A percentile compares a stretch with the other conserved stretches of the same genome.
Conservation (phyloP, 2,113 vertebrate species). For the Urocolius indicus region DNA sequence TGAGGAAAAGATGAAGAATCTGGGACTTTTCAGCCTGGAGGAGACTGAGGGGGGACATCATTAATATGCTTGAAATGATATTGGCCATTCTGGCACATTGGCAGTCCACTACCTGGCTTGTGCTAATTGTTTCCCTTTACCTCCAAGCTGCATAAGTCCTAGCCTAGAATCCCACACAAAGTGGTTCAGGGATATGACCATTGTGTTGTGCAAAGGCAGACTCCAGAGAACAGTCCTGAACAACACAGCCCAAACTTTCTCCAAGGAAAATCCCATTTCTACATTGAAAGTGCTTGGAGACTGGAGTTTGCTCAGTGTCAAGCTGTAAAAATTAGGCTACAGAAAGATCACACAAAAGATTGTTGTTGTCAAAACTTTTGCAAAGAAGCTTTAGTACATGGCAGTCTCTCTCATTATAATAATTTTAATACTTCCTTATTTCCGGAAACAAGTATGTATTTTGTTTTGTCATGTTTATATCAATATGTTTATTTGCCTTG, state of each 20-base stretch:
- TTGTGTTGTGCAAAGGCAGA: not conserved
- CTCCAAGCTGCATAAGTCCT: not conserved
- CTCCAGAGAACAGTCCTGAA: not conserved
- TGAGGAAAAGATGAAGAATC: no score
- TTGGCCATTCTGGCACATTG: not conserved
- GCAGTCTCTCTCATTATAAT: not conserved
- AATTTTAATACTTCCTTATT: not conserved
- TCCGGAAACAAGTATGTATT: not conserved
- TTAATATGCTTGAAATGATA: not conserved
- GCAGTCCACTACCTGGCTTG: rapidly evolving
- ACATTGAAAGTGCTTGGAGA: not conserved
- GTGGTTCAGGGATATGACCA: not conserved
- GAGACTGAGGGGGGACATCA: not conserved
- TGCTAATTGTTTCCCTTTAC: not conserved
- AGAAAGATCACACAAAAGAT: not conserved
- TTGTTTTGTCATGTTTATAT: not conserved
- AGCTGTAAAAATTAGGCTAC: not conserved
- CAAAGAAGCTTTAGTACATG: not conserved
- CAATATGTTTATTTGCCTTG: not conserved
- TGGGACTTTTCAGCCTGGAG: no score
- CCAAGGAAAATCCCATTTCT: not conserved
- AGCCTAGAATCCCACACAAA: not conserved
- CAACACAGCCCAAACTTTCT: not conserved
- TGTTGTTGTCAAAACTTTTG: not conserved
- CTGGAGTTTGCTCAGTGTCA: not conserved